These are phyloP conservation scores for Isotomurus palustris DNA, from an alignment of 2,888 invertebrate species.

Conservation along the genomic window DNA sequence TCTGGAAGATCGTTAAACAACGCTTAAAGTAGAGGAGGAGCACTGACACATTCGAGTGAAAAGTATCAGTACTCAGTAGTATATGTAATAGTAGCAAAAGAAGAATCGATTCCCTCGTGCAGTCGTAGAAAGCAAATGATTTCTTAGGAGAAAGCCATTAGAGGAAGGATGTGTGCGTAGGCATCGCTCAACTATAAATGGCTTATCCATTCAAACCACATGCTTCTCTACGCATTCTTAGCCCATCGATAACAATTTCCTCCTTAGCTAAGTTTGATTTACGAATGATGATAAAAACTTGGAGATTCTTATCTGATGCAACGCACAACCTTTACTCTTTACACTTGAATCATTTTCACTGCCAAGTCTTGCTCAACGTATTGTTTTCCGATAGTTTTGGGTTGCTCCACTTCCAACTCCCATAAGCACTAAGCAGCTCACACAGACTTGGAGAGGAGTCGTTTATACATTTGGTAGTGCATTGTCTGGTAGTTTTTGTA, in stretches of 20 bases:
- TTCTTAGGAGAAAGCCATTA: conserved; percentile 7
- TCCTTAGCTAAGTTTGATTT: conserved; percentile 15
- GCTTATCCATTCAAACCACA: conserved; percentile 5
- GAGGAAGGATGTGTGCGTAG: conserved; percentile 5
- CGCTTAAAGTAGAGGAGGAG: neutral
- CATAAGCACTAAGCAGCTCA: too few relatives aligned
- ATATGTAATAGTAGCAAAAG: too few relatives aligned
- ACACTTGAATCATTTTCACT: conserved; percentile 1
- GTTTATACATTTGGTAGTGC: too few relatives aligned
- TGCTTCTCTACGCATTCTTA: neutral
- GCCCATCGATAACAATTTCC: neutral
- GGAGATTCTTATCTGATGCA: neutral
- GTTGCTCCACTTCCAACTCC: too few relatives aligned
- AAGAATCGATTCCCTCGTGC: too few relatives aligned
- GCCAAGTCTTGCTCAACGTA: too few relatives aligned
- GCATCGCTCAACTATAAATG: neutral
- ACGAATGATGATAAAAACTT: conserved; percentile 14
- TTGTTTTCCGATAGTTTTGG: too few relatives aligned
- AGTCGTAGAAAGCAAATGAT: too few relatives aligned
- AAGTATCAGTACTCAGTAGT: too few relatives aligned
- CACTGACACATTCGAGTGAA: neutral
- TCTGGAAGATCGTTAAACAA: neutral
- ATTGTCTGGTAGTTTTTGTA: too few relatives aligned
- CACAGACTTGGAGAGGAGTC: too few relatives aligned
- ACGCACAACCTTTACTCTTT: too few relatives aligned